Base-by-base conservation (phyloP, 2,797 vertebrate genomes). In the Tarsius wallacei region DNA sequence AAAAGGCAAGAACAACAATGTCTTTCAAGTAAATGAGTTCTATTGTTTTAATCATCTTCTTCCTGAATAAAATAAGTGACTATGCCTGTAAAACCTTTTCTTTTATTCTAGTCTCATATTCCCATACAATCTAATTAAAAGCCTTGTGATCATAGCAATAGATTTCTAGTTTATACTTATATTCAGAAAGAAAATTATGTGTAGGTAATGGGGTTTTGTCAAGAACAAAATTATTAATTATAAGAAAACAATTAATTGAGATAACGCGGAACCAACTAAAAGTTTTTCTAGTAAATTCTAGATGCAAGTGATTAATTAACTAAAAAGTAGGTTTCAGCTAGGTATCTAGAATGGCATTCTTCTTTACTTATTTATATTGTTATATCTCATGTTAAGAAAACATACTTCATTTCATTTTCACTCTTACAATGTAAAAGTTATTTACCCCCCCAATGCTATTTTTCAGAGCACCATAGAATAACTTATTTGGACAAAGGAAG, bases 401-500 rank as follows among this genome's bases (percentile, higher is more conserved):
- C 8, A 74, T 68, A 49, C 13, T 90, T 91, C 11, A 74, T 82
- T 42, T 1, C 1, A 21, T 93, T 96, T 96, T 95, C 87, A 88
- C 33, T 14, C 73, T 93, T 80, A 84, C 95, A 85, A 78, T 47
- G 89, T 85, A 66, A 94, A 92, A 90, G 97, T 19, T 88, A 1
- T 85, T 81, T 16, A 87, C 84, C 57, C 91, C 55, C 70, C 63
- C 95, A 93, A 95, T 98, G 28, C 95, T 97, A 49, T 97, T 98
- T 42, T 98, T 55, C 83, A 99, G 99, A 99, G 97, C 99, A 97
- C 31, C 99, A 99, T 98, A 99, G 98, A 98, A 98, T 99, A 97
- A 98, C 98, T 89, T 98, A 97, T 97, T 98, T 99, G 97, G 99
- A 99, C 36, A 99, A 99, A 83, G 98, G 98, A 97, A 99, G 92